Conservation (phyloP, 2,797 vertebrate species). For the Sebastes vulpes region DNA sequence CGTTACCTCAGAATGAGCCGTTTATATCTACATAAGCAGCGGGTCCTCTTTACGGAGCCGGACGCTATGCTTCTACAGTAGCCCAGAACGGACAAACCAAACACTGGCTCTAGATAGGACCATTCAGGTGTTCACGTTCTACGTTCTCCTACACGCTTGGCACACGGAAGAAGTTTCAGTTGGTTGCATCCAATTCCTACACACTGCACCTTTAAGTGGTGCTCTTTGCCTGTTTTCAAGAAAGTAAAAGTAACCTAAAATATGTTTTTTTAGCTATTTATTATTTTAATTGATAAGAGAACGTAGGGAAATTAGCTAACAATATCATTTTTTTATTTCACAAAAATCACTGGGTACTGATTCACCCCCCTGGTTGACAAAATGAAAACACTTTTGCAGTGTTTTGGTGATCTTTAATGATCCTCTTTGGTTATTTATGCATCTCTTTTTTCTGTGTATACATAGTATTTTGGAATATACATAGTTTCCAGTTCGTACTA, state of each 20-base stretch:
- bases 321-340: not conserved
- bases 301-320: not conserved
- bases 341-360: not conserved
- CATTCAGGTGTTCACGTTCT: not conserved
- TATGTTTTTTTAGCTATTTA: not conserved
- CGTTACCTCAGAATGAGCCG: not conserved
- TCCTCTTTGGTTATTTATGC: not conserved
- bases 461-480: conserved; percentile 3
- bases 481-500: conserved; percentile 11
- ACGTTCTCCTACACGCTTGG: not conserved
- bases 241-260: not conserved
- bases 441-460: not conserved
- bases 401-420: not conserved
- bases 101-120: not conserved
- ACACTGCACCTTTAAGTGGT: not conserved
- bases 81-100: too few species aligned
- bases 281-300: not conserved
- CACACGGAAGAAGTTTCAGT: not conserved
- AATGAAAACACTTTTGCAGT: not conserved
- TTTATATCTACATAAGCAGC: not conserved
- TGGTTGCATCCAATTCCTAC: not conserved
- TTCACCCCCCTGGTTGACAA: not conserved
- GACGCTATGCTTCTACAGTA: too few species aligned
- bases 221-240: not conserved
- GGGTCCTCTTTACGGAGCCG: too few species aligned